A percentile compares a stretch with the other conserved stretches of the same genome.
phyloP scores from a whole-genome alignment of 2,113 vertebrate species.

The Xenopus borealis region DNA sequence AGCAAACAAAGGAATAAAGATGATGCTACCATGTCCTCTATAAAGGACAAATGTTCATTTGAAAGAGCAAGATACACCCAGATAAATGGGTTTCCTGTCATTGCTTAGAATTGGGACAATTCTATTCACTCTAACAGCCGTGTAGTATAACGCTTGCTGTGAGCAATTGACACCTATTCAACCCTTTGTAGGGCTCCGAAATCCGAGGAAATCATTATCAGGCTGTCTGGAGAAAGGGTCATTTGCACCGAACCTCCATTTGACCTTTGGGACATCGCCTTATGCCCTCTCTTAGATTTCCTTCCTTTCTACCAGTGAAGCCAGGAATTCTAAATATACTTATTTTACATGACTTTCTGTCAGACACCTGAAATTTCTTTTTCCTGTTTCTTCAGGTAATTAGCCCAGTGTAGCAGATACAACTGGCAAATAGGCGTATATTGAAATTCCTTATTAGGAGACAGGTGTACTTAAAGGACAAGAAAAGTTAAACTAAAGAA shows the following conservation, averaged over 20 bases:
- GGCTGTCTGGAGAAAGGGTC: conserved; percentile 67
- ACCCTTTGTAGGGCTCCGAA: conserved; percentile 67
- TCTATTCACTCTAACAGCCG: conserved; percentile 71
- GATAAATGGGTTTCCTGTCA: conserved; percentile 77
- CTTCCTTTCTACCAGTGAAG: no score
- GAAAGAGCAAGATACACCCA: conserved; percentile 60
- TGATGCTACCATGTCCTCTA: no score
- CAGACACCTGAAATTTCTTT: no score
- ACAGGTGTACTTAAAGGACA: no score
- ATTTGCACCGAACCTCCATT: conserved; percentile 68
- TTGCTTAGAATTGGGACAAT: conserved; percentile 60
- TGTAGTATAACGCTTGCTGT: conserved; percentile 77
- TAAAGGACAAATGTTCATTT: neutral
- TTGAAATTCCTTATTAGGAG: no score
- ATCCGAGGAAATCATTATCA: conserved; percentile 61
- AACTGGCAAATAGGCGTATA: no score
- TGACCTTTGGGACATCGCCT: conserved; percentile 62
- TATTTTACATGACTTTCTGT: neutral
- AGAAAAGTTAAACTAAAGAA: no score
- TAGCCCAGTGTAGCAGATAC: no score
- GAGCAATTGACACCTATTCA: conserved; percentile 71
- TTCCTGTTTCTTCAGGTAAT: no score
- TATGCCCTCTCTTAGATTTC: conserved; percentile 35
- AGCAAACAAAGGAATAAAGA: no score
- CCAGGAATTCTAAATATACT: conserved; percentile 17